A percentile compares a stretch with the other conserved stretches of the same genome.
These are phyloP conservation scores for human DNA, from an alignment of 2,113 vertebrate species.

Conservation along the genomic window DNA sequence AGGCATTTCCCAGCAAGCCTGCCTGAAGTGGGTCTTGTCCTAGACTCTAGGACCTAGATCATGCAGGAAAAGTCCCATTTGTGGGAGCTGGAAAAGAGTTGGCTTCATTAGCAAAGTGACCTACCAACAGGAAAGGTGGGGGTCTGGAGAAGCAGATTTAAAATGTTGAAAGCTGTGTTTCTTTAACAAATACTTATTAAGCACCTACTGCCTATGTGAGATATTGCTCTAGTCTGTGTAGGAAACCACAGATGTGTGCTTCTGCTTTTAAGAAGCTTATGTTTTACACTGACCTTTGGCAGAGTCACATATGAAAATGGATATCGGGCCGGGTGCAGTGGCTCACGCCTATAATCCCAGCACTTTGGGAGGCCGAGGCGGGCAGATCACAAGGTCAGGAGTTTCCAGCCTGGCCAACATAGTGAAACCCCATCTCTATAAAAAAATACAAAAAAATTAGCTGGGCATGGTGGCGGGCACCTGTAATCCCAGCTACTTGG, in stretches of 20 bases:
- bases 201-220: neutral
- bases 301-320: neutral
- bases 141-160: neutral
- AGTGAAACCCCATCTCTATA: too few relatives aligned
- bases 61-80: neutral
- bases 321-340: neutral
- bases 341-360: too few relatives aligned
- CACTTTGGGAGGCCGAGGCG: too few relatives aligned
- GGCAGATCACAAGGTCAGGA: too few relatives aligned
- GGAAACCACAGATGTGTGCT: neutral
- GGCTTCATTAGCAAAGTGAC: neutral
- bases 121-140: neutral
- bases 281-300: neutral
- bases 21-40: neutral
- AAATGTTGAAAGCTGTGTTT: neutral
- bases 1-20: slow-evolving; percentile 56
- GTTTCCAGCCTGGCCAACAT: too few relatives aligned
- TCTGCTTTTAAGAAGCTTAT: neutral
- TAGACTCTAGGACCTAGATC: neutral
- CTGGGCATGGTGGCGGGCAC: too few relatives aligned
- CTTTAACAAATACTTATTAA: neutral
- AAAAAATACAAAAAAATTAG: too few relatives aligned
- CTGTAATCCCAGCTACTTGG: too few relatives aligned
- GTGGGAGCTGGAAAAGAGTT: neutral
- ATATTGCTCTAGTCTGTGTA: neutral